These are phyloP conservation scores for Crocidura indochinensis DNA, from an alignment of 2,797 vertebrate genomes.

Conservation along the genomic window DNA sequence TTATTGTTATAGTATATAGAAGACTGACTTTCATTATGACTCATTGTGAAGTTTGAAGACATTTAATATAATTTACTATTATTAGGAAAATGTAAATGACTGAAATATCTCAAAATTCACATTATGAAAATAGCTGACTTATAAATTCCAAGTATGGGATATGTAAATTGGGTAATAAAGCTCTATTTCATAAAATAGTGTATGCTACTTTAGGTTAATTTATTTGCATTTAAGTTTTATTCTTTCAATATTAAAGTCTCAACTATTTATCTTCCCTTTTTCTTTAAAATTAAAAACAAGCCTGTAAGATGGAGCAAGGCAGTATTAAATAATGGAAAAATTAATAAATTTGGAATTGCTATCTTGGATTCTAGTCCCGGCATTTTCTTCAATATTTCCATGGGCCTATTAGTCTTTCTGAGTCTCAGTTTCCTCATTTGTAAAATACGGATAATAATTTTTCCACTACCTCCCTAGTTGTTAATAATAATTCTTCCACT, in stretches of 20 bases:
- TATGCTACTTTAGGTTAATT: neutral
- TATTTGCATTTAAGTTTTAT: constrained; percentile 1
- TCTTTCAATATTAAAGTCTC: constrained; percentile 55
- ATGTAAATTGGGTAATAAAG: neutral
- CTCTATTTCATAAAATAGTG: constrained; percentile 19
- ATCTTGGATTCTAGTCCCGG: constrained; percentile 40
- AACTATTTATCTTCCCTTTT: constrained; percentile 31
- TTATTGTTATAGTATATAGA: neutral
- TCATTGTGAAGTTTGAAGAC: neutral
- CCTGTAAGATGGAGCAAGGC: constrained; percentile 39
- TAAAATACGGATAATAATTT: constrained; percentile 57
- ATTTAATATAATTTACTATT: neutral
- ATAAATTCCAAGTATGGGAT: neutral
- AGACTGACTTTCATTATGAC: neutral
- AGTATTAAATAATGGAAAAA: constrained; percentile 67
- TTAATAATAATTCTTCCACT: constrained; percentile 65
- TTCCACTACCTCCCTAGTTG: constrained; percentile 69
- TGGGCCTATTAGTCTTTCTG: constrained; percentile 1
- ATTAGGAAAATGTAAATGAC: constrained; percentile 29
- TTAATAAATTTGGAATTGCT: constrained; percentile 40
- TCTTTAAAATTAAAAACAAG: constrained; percentile 70
- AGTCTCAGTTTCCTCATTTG: constrained; percentile 76
- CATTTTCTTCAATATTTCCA: neutral
- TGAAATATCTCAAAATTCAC: neutral
- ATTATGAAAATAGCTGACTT: no score